Evolutionary conservation across 1,140 invertebrate genomes (phyloP).

Genomic region (Drosophila ohnishii): DNA sequence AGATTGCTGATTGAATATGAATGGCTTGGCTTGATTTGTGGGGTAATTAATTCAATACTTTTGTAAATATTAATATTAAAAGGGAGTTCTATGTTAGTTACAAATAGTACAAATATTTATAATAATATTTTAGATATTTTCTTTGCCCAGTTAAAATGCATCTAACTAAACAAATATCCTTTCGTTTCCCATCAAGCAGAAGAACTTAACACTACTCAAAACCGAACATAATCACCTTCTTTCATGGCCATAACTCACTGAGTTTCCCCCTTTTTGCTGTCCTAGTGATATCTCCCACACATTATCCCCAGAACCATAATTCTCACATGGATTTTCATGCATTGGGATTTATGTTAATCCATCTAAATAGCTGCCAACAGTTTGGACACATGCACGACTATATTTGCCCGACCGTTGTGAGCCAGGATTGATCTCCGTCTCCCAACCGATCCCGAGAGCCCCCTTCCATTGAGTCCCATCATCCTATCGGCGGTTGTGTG

Average conservation of each 20-base stretch:
- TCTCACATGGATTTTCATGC: conserved; percentile 72
- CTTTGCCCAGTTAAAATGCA: too few species aligned
- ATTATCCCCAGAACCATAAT: conserved; percentile 30
- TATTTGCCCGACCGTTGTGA: conserved; percentile 56
- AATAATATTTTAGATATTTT: neutral
- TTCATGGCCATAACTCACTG: conserved; percentile 30
- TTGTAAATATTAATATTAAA: neutral
- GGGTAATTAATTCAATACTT: neutral
- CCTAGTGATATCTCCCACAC: conserved; percentile 55
- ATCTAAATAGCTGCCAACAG: conserved; percentile 79
- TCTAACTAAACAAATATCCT: neutral
- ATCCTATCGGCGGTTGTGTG: conserved; percentile 2
- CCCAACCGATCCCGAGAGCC: neutral
- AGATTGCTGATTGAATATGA: conserved; percentile 12
- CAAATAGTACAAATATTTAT: neutral
- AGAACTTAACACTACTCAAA: neutral
- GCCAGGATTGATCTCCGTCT: conserved; percentile 48
- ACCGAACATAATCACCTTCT: conserved; percentile 16
- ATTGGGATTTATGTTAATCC: conserved; percentile 68
- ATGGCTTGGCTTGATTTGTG: neutral
- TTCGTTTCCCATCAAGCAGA: neutral
- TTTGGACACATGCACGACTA: conserved; percentile 67
- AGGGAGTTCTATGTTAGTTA: neutral
- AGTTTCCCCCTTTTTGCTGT: neutral
- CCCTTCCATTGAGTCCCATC: neutral